These are phyloP conservation scores for Brachionus calyciflorus DNA, from an alignment of 1,140 invertebrate genomes.

Conservation along the genomic window DNA sequence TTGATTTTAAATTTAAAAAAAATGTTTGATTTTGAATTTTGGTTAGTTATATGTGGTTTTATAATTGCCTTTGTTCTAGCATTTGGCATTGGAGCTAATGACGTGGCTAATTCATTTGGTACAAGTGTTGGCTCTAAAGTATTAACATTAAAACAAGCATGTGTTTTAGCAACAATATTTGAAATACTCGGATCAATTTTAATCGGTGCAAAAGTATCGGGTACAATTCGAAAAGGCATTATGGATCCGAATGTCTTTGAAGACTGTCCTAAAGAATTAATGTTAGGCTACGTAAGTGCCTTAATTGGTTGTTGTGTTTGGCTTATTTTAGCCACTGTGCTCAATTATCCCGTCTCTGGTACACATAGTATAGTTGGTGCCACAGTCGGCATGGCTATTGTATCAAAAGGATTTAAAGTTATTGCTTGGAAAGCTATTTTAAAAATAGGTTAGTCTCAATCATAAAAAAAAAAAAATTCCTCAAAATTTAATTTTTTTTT, in stretches of 20 bases:
- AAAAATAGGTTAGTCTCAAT: slow-evolving; percentile 70
- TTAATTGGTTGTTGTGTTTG: slow-evolving; percentile 80
- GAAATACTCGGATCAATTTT: slow-evolving; percentile 70
- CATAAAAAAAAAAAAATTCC: not conserved
- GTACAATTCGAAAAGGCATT: slow-evolving; percentile 97
- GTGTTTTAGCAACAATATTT: slow-evolving; percentile 88
- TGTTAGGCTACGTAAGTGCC: slow-evolving; percentile 87
- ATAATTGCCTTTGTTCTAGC: slow-evolving; percentile 87
- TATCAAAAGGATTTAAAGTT: slow-evolving; percentile 79
- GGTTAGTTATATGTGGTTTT: slow-evolving; percentile 74
- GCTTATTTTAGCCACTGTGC: slow-evolving; percentile 87
- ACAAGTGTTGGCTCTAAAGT: slow-evolving; percentile 94
- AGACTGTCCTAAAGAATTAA: slow-evolving; percentile 76
- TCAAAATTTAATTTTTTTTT: slow-evolving; percentile 47
- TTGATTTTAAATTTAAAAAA: no score
- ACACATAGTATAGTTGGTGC: slow-evolving; percentile 98
- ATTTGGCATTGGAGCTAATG: slow-evolving; percentile 96
- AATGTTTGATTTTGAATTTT: no score
- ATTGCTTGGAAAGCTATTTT: slow-evolving; percentile 78
- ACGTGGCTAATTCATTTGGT: slow-evolving; percentile 97
- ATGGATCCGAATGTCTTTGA: slow-evolving; percentile 79
- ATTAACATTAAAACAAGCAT: slow-evolving; percentile 84
- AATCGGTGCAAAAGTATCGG: slow-evolving; percentile 76
- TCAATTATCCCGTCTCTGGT: slow-evolving; percentile 91
- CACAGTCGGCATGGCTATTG: slow-evolving; percentile 90